Percentiles rank a stretch among this genome's conserved stretches.
phyloP scores from a whole-genome alignment of 2,113 vertebrate species.

The Daubentonia madagascariensis region DNA sequence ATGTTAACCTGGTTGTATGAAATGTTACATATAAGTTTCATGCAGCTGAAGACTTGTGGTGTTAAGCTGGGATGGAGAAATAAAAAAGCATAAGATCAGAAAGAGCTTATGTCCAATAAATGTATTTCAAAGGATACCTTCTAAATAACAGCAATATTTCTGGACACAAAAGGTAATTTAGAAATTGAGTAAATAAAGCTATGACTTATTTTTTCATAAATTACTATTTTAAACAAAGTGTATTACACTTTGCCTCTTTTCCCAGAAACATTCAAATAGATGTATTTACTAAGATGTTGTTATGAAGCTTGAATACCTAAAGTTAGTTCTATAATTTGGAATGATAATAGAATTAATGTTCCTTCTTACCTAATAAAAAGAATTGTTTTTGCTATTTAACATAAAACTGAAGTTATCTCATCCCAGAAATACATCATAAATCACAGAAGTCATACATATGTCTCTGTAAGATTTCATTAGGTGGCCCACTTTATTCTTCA shows the following conservation, averaged over 20 bases:
- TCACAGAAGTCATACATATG: neutral
- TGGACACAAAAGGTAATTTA: neutral
- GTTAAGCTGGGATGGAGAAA: neutral
- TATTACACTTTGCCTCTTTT: neutral
- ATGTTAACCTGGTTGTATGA: neutral
- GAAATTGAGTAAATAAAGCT: neutral
- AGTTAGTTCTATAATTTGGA: neutral
- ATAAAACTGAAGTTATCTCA: slow-evolving; percentile 34
- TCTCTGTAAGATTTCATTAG: slow-evolving; percentile 49
- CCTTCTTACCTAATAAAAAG: slow-evolving; percentile 20
- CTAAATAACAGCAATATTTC: neutral
- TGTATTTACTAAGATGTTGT: neutral
- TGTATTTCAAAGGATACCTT: neutral
- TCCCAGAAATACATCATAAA: slow-evolving; percentile 5
- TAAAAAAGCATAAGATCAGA: neutral
- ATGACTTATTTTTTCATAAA: neutral
- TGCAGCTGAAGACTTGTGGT: neutral
- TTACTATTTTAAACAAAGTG: neutral
- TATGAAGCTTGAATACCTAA: neutral
- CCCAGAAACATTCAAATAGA: neutral
- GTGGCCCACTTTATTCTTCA: slow-evolving; percentile 18
- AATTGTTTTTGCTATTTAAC: neutral
- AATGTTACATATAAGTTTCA: neutral
- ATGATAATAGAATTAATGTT: neutral
- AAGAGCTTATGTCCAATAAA: neutral